Evolutionary conservation across 2,888 invertebrate genomes (phyloP).

Genomic region (Sminthurinus aureus): DNA sequence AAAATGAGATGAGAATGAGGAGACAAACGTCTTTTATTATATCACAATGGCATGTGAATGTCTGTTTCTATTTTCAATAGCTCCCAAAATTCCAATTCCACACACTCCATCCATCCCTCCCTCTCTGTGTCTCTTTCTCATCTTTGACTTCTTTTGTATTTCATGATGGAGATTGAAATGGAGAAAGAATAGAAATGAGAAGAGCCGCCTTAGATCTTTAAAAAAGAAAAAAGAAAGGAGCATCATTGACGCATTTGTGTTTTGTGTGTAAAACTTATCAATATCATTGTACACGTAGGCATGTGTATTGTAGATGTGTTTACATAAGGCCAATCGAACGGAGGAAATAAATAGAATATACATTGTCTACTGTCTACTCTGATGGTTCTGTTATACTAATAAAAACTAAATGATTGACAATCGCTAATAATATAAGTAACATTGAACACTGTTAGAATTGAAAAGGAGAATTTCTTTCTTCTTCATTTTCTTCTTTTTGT

Average conservation of each 20-base stretch:
- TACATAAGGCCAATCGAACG: slow-evolving; percentile 29
- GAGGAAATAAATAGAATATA: slow-evolving; percentile 33
- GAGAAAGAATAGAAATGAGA: background rate
- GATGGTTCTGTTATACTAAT: slow-evolving; percentile 14
- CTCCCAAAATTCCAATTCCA: slow-evolving; percentile 18
- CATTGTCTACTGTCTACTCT: slow-evolving; percentile 17
- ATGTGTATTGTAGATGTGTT: slow-evolving; percentile 2
- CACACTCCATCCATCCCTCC: background rate
- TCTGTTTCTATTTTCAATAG: slow-evolving; percentile 28
- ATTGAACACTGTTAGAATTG: background rate
- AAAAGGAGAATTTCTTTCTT: background rate
- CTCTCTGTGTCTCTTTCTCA: background rate
- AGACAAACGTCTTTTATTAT: slow-evolving; percentile 33
- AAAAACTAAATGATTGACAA: slow-evolving; percentile 36
- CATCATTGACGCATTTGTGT: background rate
- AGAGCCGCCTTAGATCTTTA: slow-evolving; percentile 15
- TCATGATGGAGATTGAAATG: background rate
- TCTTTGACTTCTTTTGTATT: slow-evolving; percentile 7
- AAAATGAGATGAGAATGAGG: slow-evolving; percentile 17
- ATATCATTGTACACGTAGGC: too few relatives aligned
- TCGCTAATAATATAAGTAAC: slow-evolving; percentile 26
- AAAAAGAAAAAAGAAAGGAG: background rate
- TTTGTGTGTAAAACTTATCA: background rate
- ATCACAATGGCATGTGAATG: slow-evolving; percentile 34
- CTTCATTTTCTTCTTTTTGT: background rate